Evolutionary conservation across 2,797 vertebrate species (phyloP).

Genomic region (Notolabrus celidotus): DNA sequence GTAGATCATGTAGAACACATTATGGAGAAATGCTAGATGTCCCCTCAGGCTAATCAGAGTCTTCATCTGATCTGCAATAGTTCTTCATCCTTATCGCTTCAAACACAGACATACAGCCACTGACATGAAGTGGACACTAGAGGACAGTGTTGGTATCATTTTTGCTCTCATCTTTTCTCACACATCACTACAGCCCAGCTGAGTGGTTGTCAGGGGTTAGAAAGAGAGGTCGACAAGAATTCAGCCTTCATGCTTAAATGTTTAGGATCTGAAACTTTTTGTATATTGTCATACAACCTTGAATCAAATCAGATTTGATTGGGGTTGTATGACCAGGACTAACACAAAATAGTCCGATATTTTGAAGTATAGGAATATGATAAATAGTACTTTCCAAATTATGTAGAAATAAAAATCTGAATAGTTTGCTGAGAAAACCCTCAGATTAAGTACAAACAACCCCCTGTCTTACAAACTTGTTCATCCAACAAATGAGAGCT

Average conservation of each 20-base stretch:
- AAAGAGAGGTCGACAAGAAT: not conserved
- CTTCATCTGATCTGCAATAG: not conserved
- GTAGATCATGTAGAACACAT: not conserved
- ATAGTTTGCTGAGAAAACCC: not conserved
- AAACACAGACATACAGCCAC: not conserved
- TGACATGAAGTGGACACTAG: conserved; percentile 62
- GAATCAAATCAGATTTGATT: too few relatives aligned
- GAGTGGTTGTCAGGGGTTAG: not conserved
- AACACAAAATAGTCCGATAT: too few relatives aligned
- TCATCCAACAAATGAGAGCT: not conserved
- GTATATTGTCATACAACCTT: too few relatives aligned
- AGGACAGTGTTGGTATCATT: conserved; percentile 62
- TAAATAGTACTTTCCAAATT: not conserved
- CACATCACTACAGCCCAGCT: conserved; percentile 2
- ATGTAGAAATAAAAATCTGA: not conserved
- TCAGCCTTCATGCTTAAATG: too few relatives aligned
- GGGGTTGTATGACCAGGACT: too few relatives aligned
- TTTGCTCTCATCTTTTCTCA: not conserved
- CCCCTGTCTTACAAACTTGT: not conserved
- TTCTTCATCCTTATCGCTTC: not conserved
- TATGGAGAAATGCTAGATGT: not conserved
- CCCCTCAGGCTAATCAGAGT: not conserved
- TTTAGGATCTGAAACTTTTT: too few relatives aligned
- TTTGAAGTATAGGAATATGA: not conserved
- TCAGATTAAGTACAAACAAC: not conserved